These are phyloP conservation scores for Pseudotriccus pelzelni DNA, from an alignment of 2,797 vertebrate genomes.

Conservation along the genomic window DNA sequence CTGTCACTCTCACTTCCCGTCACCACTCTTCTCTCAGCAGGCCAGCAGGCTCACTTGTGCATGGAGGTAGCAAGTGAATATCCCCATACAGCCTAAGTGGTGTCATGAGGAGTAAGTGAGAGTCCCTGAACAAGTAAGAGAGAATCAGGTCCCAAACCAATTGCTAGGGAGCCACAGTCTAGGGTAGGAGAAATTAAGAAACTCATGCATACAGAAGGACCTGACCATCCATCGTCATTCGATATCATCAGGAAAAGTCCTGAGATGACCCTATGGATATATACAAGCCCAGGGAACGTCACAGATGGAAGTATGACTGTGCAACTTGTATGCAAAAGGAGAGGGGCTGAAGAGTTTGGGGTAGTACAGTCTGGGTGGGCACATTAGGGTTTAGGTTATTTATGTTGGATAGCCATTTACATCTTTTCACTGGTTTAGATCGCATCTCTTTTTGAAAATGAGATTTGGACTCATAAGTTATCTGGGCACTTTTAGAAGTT, in stretches of 20 bases:
- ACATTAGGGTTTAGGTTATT: not conserved
- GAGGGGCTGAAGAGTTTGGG: not conserved
- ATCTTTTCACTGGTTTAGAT: not conserved
- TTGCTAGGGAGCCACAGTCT: not conserved
- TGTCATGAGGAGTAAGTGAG: not conserved
- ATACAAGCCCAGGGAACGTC: not conserved
- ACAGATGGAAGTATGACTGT: not conserved
- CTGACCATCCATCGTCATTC: not conserved
- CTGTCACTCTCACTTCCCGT: not conserved
- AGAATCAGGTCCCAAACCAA: not conserved
- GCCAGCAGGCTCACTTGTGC: not conserved
- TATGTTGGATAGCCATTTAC: not conserved
- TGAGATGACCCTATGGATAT: not conserved
- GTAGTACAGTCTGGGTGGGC: not conserved
- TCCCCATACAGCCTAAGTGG: not conserved
- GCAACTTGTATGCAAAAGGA: not conserved
- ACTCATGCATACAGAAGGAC: not conserved
- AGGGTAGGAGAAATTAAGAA: not conserved
- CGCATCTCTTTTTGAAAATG: conserved; percentile 1
- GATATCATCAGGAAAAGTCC: not conserved
- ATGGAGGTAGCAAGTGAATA: not conserved
- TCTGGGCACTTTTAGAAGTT: not conserved
- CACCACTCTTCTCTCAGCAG: not conserved
- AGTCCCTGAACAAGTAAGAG: not conserved
- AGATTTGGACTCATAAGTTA: not conserved